These are phyloP conservation scores for Petaurus breviceps DNA, from an alignment of 2,113 vertebrate species.

Conservation along the genomic window DNA sequence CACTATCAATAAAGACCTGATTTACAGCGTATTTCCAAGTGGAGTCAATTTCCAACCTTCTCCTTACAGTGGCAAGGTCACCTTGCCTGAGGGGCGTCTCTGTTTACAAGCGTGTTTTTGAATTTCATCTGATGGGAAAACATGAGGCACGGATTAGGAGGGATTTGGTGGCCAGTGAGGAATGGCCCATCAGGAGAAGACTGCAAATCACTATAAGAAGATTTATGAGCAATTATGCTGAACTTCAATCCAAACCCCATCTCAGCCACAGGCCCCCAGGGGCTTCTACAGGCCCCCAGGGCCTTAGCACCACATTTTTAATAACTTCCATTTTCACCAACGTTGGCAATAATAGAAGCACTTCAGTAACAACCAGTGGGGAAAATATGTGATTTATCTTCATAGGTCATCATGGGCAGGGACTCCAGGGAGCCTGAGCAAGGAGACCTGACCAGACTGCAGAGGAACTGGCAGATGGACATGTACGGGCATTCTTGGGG, in stretches of 20 bases:
- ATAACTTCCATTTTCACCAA: slow-evolving; percentile 77
- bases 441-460: not conserved
- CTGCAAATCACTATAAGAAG: slow-evolving; percentile 77
- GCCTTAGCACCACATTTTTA: slow-evolving; percentile 78
- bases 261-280: slow-evolving; percentile 76
- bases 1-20: slow-evolving; percentile 53
- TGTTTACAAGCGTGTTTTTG: slow-evolving; percentile 72
- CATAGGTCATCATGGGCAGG: slow-evolving; percentile 70
- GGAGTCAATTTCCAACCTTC: slow-evolving; percentile 68
- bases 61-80: slow-evolving; percentile 77
- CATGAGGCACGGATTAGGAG: slow-evolving; percentile 76
- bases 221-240: slow-evolving; percentile 81
- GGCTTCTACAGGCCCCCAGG: slow-evolving; percentile 71
- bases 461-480: not conserved
- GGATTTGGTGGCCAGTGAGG: slow-evolving; percentile 64
- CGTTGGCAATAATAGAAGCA: slow-evolving; percentile 75
- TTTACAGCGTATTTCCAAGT: slow-evolving; percentile 57
- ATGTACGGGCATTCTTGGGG: not conserved
- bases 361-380: slow-evolving; percentile 67
- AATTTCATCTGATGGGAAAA: slow-evolving; percentile 71
- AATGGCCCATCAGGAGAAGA: slow-evolving; percentile 66
- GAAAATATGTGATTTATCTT: slow-evolving; percentile 67
- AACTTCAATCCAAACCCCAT: slow-evolving; percentile 81
- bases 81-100: slow-evolving; percentile 75
- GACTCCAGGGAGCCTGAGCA: slow-evolving; percentile 39